Percentiles rank a stretch among this genome's conserved stretches.
phyloP scores from a whole-genome alignment of 37 sponge, comb jelly and placozoan species.

The Axinella damicornis region DNA sequence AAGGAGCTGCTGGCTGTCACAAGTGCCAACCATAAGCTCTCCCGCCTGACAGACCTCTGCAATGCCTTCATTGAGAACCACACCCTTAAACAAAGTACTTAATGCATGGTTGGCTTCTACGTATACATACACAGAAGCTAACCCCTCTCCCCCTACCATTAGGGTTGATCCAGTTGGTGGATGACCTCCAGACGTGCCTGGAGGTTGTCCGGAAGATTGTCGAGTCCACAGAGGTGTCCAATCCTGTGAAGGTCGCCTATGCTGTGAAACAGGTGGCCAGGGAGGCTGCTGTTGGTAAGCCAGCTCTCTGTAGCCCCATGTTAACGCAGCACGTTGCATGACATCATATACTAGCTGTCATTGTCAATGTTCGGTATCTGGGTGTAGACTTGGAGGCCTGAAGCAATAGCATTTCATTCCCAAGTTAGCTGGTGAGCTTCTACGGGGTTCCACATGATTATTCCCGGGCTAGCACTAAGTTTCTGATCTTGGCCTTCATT shows the following conservation, averaged over 20 bases:
- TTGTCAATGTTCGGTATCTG: not conserved
- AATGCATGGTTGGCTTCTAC: too few relatives aligned
- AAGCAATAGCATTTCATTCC: too few relatives aligned
- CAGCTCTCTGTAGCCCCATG: too few relatives aligned
- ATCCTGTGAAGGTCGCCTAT: constrained; percentile 65
- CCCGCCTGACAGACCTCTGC: constrained; percentile 30
- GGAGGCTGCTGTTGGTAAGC: constrained; percentile 66
- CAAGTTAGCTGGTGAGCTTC: too few relatives aligned
- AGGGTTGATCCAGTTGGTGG: constrained; percentile 63
- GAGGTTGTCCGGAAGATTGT: constrained; percentile 40
- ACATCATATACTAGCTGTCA: not conserved
- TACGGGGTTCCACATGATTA: too few relatives aligned
- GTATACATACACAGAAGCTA: too few relatives aligned
- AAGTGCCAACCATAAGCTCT: constrained; percentile 29
- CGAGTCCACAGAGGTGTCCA: constrained; percentile 31
- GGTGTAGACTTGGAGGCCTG: not conserved
- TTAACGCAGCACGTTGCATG: too few relatives aligned
- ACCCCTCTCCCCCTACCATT: not conserved
- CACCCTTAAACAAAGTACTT: constrained; percentile 62
- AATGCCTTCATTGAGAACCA: constrained; percentile 43
- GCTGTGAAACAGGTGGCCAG: constrained; percentile 64
- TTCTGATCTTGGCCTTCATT: too few relatives aligned
- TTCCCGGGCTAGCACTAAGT: too few relatives aligned
- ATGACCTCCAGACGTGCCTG: constrained; percentile 36
- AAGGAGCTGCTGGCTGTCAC: constrained; percentile 32